Evolutionary conservation across 2,888 invertebrate genomes (phyloP).

Genomic region (Diadromus collaris): DNA sequence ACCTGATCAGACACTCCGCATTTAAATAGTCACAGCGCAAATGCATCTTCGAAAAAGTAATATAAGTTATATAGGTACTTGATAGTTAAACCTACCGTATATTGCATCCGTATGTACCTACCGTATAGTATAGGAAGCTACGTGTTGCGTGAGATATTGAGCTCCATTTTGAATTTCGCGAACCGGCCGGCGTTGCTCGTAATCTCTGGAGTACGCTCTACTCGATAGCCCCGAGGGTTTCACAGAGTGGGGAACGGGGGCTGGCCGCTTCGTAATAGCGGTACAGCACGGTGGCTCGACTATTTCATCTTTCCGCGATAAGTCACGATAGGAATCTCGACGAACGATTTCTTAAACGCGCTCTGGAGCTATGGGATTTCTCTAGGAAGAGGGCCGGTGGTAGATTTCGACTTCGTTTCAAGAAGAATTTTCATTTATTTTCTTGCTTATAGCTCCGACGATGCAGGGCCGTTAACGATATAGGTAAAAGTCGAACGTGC

Average conservation of each 20-base stretch:
- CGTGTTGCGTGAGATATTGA: conserved; percentile 54
- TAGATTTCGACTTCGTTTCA: neutral
- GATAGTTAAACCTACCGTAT: conserved; percentile 29
- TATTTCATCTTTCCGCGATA: conserved; percentile 59
- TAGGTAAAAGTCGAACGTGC: conserved; percentile 18
- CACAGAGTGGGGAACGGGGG: conserved; percentile 37
- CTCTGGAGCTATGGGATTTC: neutral
- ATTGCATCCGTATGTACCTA: conserved; percentile 26
- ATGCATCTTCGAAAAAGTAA: too few species aligned
- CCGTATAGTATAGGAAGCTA: too few species aligned
- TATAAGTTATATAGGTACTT: conserved; percentile 35
- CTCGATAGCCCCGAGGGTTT: conserved; percentile 52
- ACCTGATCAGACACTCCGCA: too few species aligned
- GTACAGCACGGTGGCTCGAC: conserved; percentile 42
- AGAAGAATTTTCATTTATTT: neutral
- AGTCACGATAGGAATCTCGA: conserved; percentile 60
- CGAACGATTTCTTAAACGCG: conserved; percentile 53
- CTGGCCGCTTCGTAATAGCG: conserved; percentile 38
- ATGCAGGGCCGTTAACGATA: conserved; percentile 18
- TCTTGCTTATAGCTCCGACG: neutral
- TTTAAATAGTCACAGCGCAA: too few species aligned
- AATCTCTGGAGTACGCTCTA: conserved; percentile 62
- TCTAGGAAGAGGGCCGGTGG: neutral
- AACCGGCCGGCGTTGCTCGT: conserved; percentile 63
- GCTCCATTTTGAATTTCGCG: conserved; percentile 62